Conservation (phyloP, 2,888 invertebrate species). For the Ischnura elegans region DNA sequence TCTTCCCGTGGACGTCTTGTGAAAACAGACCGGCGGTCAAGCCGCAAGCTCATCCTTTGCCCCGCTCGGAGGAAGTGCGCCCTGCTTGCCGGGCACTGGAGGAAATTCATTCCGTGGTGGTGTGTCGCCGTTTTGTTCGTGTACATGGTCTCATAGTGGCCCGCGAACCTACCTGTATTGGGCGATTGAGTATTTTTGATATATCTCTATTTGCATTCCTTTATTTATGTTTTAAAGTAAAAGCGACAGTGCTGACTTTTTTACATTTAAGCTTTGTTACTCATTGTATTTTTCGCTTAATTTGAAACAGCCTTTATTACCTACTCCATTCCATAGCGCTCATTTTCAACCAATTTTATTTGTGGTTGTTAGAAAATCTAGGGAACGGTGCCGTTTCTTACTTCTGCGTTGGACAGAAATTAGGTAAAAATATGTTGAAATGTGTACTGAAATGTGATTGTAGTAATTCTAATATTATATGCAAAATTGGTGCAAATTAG, state of each 20-base stretch:
- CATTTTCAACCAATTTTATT: too few relatives aligned
- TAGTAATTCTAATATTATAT: too few relatives aligned
- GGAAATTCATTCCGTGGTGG: neutral
- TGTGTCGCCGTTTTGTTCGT: neutral
- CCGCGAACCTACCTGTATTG: neutral
- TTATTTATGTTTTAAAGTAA: neutral
- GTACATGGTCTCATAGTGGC: neutral
- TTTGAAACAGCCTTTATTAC: too few relatives aligned
- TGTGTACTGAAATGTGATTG: too few relatives aligned
- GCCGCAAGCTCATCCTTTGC: neutral
- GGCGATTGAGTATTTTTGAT: neutral
- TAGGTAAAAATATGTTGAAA: too few relatives aligned
- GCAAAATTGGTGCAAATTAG: too few relatives aligned
- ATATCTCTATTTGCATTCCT: neutral
- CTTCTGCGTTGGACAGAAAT: too few relatives aligned
- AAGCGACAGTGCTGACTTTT: too few relatives aligned
- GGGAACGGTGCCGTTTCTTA: too few relatives aligned
- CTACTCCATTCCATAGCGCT: too few relatives aligned
- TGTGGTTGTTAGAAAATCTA: too few relatives aligned
- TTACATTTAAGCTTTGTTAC: too few relatives aligned
- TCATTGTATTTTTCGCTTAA: neutral
- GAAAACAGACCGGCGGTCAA: conserved; percentile 37
- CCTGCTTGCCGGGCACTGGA: neutral
- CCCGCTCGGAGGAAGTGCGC: conserved; percentile 49
- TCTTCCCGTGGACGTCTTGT: neutral